phyloP scores from a whole-genome alignment of 2,797 vertebrate species.

The Parambassis ranga region DNA sequence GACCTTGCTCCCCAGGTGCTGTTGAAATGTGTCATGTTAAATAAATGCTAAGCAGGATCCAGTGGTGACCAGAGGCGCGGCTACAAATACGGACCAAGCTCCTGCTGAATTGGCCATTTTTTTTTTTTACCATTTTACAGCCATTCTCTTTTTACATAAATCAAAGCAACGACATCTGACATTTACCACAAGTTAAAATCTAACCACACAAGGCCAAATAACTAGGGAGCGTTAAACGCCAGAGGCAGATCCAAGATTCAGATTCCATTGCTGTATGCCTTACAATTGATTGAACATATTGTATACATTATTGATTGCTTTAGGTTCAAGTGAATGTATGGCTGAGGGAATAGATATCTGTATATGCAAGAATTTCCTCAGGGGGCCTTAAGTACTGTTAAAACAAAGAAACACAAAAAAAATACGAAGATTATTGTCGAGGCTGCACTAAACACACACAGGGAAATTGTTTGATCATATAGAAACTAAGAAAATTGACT shows the following conservation, averaged over 20 bases:
- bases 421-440: too few species aligned
- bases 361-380: conserved; percentile 1
- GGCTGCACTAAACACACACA: too few species aligned
- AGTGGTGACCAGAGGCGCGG: conserved; percentile 52
- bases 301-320: conserved; percentile 21
- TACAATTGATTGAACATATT: conserved; percentile 18
- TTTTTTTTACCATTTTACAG: conserved; percentile 50
- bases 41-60: conserved; percentile 54
- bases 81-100: conserved; percentile 52
- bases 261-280: conserved; percentile 6
- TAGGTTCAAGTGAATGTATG: conserved; percentile 15
- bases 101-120: conserved; percentile 65
- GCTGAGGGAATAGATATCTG: not conserved
- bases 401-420: not conserved
- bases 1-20: conserved; percentile 67
- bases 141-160: conserved; percentile 51
- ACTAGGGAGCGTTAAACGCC: conserved; percentile 25
- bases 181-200: conserved; percentile 66
- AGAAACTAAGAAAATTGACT: too few species aligned
- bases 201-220: conserved; percentile 45
- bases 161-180: conserved; percentile 58
- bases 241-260: conserved; percentile 33
- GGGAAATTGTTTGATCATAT: too few species aligned
- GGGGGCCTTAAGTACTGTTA: not conserved
- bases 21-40: conserved; percentile 62